A percentile compares a stretch with the other conserved stretches of the same genome.
Evolutionary conservation across 2,797 vertebrate species (phyloP).

Genomic region (Dicrostonyx torquatus): DNA sequence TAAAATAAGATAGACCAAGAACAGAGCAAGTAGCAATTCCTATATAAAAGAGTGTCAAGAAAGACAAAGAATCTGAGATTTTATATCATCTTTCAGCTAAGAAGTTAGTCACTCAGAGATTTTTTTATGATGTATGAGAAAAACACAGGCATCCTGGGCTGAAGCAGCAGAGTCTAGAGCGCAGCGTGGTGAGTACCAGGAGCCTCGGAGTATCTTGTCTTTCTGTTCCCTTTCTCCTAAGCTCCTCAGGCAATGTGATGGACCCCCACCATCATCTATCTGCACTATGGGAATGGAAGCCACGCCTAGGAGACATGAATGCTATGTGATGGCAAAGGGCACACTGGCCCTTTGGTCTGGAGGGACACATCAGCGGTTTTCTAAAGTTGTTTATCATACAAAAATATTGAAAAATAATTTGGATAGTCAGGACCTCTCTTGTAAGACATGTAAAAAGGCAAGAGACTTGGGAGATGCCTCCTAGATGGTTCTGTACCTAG

Average conservation of each 20-base stretch:
- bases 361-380: background rate
- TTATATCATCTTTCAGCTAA: background rate
- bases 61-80: background rate
- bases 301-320: background rate
- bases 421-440: background rate
- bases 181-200: background rate
- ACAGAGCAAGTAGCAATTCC: background rate
- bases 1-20: background rate
- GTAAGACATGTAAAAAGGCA: background rate
- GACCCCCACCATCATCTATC: background rate
- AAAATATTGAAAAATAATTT: constrained; percentile 1
- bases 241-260: background rate
- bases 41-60: background rate
- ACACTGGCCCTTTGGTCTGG: background rate
- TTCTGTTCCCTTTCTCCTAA: background rate
- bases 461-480: background rate
- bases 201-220: background rate
- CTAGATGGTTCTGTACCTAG: background rate
- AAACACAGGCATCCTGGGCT: background rate
- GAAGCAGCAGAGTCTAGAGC: background rate
- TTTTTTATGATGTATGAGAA: background rate
- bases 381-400: background rate
- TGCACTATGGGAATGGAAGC: background rate
- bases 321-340: background rate
- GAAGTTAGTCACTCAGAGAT: background rate